These are phyloP conservation scores for Candidula unifasciata DNA, from an alignment of 2,888 invertebrate species.

Conservation along the genomic window DNA sequence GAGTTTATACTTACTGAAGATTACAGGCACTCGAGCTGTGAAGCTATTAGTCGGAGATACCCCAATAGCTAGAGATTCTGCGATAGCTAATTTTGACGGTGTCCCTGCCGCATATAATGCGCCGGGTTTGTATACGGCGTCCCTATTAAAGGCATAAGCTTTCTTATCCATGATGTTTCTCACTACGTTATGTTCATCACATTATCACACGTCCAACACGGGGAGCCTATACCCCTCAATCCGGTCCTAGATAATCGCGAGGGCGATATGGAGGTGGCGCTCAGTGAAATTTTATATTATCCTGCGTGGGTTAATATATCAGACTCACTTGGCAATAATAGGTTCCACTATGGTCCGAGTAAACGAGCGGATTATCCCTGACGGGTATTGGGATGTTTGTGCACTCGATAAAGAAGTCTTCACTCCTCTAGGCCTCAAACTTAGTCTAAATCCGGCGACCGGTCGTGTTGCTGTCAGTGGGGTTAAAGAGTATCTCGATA, in stretches of 20 bases:
- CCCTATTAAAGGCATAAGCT: background rate
- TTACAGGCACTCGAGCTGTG: no score
- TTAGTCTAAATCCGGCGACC: background rate
- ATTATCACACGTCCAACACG: background rate
- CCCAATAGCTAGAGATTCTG: background rate
- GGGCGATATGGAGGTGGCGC: no score
- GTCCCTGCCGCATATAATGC: background rate
- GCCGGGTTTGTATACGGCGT: background rate
- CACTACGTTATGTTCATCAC: background rate
- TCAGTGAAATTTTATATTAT: no score
- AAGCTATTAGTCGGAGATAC: background rate
- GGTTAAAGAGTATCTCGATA: no score
- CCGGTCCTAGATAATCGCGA: no score
- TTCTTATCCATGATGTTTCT: background rate
- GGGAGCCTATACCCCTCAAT: background rate
- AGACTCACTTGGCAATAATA: no score
- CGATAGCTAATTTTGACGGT: background rate
- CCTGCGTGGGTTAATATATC: no score
- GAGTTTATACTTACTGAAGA: no score
- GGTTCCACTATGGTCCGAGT: no score
- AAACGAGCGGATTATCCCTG: no score
- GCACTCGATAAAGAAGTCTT: no score
- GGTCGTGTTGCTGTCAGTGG: background rate
- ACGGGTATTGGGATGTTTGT: no score
- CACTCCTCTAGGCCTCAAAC: background rate